phyloP scores from a whole-genome alignment of 2,888 invertebrate genomes.

The Ellobium chinense region DNA sequence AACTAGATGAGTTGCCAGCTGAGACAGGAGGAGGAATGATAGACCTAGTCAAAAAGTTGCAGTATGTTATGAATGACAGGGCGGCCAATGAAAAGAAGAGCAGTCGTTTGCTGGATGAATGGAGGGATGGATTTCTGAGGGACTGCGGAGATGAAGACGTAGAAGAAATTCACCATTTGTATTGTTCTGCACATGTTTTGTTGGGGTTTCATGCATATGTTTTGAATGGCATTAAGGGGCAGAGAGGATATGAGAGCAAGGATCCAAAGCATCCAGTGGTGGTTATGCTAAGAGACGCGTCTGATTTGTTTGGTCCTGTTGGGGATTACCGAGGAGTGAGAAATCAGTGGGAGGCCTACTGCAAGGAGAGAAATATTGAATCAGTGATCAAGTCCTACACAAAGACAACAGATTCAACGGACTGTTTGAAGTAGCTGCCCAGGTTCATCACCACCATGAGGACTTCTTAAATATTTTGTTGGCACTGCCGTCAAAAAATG shows the following conservation, averaged over 20 bases:
- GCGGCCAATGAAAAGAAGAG: too few species aligned
- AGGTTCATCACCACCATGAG: slow-evolving; percentile 11
- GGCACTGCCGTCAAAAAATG: background rate
- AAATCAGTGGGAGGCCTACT: slow-evolving; percentile 20
- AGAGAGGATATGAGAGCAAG: background rate
- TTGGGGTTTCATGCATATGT: slow-evolving; percentile 11
- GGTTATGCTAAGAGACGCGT: background rate
- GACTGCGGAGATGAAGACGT: too few species aligned
- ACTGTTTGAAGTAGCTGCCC: slow-evolving; percentile 21
- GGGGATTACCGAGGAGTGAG: slow-evolving; percentile 19
- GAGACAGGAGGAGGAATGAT: too few species aligned
- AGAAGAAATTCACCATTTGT: too few species aligned
- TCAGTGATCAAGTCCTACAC: slow-evolving; percentile 1
- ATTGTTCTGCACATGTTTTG: too few species aligned
- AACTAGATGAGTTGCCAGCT: slow-evolving; percentile 9
- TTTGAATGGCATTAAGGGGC: background rate
- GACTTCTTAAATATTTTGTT: slow-evolving; percentile 6
- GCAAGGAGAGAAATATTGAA: background rate
- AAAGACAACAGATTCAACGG: slow-evolving; percentile 23
- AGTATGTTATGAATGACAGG: too few species aligned
- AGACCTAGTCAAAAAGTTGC: too few species aligned
- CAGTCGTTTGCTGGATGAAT: too few species aligned
- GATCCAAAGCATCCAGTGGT: slow-evolving; percentile 1
- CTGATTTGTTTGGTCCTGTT: slow-evolving; percentile 11
- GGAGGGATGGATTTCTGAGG: too few species aligned